Conservation (phyloP, 2,113 vertebrate species). For the Cinclus cinclus region DNA sequence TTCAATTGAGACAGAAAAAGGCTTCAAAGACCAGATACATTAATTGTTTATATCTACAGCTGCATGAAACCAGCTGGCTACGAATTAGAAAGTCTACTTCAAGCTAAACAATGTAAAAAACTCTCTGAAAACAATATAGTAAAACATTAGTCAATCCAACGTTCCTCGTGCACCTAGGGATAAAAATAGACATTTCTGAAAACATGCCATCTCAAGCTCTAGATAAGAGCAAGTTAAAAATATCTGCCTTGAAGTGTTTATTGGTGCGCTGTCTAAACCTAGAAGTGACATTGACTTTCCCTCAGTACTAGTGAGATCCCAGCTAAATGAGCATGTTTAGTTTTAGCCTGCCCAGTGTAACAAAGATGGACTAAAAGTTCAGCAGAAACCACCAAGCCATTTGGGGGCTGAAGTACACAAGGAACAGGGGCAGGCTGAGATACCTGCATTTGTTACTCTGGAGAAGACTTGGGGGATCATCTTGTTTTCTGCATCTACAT, state of each 20-base stretch:
- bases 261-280: neutral
- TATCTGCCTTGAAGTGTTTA: neutral
- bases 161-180: neutral
- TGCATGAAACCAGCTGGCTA: neutral
- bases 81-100: neutral
- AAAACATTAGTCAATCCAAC: neutral
- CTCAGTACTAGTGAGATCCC: neutral
- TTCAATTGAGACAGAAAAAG: neutral
- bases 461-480: neutral
- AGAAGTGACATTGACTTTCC: neutral
- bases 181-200: neutral
- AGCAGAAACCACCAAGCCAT: neutral
- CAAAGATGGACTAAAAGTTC: neutral
- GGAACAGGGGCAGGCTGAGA: neutral
- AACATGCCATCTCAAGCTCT: neutral
- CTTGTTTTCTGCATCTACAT: neutral
- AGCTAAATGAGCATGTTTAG: accelerated
- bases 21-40: neutral
- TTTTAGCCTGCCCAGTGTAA: neutral
- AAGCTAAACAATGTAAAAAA: neutral
- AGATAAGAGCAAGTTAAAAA: neutral
- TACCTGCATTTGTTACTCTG: neutral
- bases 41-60: neutral
- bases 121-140: neutral
- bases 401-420: accelerated